These are phyloP conservation scores for Thymelicus acteon DNA, from an alignment of 2,888 invertebrate species.

Conservation along the genomic window DNA sequence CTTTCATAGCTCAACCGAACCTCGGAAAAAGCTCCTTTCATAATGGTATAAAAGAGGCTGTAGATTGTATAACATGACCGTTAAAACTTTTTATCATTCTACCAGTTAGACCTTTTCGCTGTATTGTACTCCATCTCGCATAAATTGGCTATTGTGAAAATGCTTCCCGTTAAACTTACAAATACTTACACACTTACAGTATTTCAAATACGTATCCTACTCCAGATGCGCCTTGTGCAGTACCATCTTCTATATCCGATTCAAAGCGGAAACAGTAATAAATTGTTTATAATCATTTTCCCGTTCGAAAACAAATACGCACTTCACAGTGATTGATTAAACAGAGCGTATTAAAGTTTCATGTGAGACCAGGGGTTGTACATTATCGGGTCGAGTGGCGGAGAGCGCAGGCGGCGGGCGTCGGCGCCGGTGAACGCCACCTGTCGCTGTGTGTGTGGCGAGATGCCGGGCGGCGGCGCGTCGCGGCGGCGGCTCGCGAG, in stretches of 20 bases:
- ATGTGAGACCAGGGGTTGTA: conserved; percentile 61
- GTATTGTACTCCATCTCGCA: not conserved
- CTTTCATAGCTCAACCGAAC: conserved; percentile 28
- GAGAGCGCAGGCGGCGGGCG: conserved; percentile 74
- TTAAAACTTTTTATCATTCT: conserved; percentile 23
- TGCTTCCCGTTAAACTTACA: not conserved
- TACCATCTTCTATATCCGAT: conserved; percentile 39
- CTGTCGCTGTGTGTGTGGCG: conserved; percentile 64
- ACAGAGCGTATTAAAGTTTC: conserved; percentile 67
- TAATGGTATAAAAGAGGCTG: conserved; percentile 18
- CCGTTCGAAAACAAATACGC: conserved; percentile 51
- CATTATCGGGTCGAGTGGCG: conserved; percentile 52
- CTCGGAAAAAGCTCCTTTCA: conserved; percentile 24
- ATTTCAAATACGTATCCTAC: conserved; percentile 38
- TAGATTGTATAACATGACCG: conserved; percentile 19
- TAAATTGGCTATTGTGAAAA: conserved; percentile 3
- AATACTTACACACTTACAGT: conserved; percentile 53
- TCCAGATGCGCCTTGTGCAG: conserved; percentile 26
- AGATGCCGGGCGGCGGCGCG: conserved; percentile 43
- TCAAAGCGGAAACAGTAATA: conserved; percentile 49
- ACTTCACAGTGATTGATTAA: conserved; percentile 65
- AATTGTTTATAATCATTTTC: conserved; percentile 55
- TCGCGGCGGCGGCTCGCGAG: conserved; percentile 61
- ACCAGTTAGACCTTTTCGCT: conserved; percentile 13
- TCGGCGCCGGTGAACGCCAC: conserved; percentile 61